These are phyloP conservation scores for Phaetusa simplex DNA, from an alignment of 2,113 vertebrate genomes.

Conservation along the genomic window DNA sequence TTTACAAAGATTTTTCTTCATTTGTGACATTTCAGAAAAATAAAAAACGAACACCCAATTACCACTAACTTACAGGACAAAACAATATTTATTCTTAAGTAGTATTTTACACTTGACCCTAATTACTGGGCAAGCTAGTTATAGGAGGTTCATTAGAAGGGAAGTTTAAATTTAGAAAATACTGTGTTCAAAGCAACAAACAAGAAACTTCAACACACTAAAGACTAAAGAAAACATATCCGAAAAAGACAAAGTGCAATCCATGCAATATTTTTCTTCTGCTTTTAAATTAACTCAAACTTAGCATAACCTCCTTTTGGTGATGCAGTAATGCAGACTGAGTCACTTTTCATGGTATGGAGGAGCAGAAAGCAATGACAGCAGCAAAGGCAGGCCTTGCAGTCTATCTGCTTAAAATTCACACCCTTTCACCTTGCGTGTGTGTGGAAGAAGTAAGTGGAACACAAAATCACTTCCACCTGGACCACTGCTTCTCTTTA, in stretches of 20 bases:
- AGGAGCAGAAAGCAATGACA: conserved; percentile 83
- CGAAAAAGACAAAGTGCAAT: conserved; percentile 69
- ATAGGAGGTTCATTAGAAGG: background rate
- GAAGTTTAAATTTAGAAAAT: background rate
- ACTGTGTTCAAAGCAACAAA: background rate
- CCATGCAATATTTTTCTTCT: conserved; percentile 70
- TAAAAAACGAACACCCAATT: background rate
- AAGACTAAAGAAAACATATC: conserved; percentile 32
- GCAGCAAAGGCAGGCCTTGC: conserved; percentile 81
- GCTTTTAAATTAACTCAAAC: conserved; percentile 68
- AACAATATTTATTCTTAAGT: conserved; percentile 6
- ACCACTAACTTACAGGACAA: background rate
- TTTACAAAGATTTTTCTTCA: background rate
- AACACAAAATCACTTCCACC: conserved; percentile 99
- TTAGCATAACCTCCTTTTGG: conserved; percentile 49
- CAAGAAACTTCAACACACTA: background rate
- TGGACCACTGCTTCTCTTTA: conserved; percentile 99
- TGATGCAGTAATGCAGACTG: conserved; percentile 66
- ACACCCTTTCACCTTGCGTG: conserved; percentile 95
- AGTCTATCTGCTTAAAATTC: conserved; percentile 86
- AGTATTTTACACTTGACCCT: conserved; percentile 28
- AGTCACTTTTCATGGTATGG: conserved; percentile 79
- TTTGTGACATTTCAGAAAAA: background rate
- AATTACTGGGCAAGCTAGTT: background rate
- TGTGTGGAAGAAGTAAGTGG: conserved; percentile 86